Conservation (phyloP, 2,888 invertebrate species). For the Sthenelais limicola region DNA sequence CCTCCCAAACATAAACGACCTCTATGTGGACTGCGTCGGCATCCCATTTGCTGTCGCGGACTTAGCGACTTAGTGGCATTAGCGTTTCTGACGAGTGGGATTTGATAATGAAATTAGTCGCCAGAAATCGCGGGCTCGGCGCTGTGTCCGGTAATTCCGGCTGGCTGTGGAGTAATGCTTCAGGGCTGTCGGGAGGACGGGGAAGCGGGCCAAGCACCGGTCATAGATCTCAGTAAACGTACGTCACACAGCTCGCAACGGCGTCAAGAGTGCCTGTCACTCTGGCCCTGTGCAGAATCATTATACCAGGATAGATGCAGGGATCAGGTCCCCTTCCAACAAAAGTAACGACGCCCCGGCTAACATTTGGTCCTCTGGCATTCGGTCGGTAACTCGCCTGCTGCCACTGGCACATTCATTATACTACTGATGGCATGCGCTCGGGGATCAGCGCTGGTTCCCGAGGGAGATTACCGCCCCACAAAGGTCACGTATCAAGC, state of each 20-base stretch:
- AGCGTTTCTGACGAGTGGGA: conserved; percentile 28
- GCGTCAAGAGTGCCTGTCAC: conserved; percentile 37
- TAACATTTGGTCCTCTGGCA: conserved; percentile 18
- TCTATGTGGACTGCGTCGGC: conserved; percentile 17
- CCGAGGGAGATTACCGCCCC: no score
- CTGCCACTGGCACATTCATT: conserved; percentile 3
- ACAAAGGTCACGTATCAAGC: no score
- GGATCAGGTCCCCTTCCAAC: conserved; percentile 29
- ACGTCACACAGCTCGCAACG: not conserved
- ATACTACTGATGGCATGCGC: conserved; percentile 23
- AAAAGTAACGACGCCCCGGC: conserved; percentile 30
- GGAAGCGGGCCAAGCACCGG: not conserved
- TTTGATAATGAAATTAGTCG: conserved; percentile 39
- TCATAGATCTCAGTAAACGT: not conserved
- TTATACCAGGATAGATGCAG: conserved; percentile 31
- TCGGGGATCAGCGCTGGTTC: not conserved
- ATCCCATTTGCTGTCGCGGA: conserved; percentile 36
- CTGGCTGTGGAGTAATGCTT: conserved; percentile 9
- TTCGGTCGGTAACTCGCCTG: not conserved
- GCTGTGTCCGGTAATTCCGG: no score
- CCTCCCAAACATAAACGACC: no score
- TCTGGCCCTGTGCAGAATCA: conserved; percentile 26
- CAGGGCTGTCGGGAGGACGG: not conserved
- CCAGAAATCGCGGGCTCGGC: conserved; percentile 29
- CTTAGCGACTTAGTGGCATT: conserved; percentile 38